A percentile compares a stretch with the other conserved stretches of the same genome.
Conservation (phyloP, 2,113 vertebrate species). For the Hippoglossus stenolepis region DNA sequence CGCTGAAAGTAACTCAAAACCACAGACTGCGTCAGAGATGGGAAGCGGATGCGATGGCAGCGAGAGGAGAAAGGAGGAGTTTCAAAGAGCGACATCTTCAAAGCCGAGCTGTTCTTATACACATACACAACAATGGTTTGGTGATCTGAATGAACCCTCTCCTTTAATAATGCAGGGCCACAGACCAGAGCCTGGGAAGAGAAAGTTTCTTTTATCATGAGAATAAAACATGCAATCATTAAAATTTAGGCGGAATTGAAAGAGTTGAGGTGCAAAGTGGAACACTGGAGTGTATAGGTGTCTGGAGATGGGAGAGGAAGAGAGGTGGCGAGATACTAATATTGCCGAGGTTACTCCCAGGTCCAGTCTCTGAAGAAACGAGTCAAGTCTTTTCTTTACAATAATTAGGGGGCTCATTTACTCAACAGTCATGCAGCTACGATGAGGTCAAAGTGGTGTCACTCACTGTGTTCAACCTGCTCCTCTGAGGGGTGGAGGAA, state of each 20-base stretch:
- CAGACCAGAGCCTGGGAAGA: neutral
- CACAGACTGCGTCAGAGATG: conserved; percentile 37
- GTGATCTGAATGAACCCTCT: conserved; percentile 1
- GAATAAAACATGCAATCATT: conserved; percentile 23
- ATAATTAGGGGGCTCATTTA: conserved; percentile 10
- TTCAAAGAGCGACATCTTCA: conserved; percentile 43
- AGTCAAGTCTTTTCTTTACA: neutral
- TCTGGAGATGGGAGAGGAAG: neutral
- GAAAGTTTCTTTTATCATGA: neutral
- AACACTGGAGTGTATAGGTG: neutral
- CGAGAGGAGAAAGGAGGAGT: conserved; percentile 20
- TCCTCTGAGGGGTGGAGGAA: neutral
- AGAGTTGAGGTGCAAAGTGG: neutral
- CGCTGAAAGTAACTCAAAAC: conserved; percentile 47
- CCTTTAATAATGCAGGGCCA: neutral
- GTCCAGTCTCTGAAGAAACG: neutral
- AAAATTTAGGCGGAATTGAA: neutral
- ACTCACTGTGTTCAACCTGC: neutral
- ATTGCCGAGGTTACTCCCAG: neutral
- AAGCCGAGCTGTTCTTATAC: neutral
- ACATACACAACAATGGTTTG: neutral
- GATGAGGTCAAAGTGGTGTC: conserved; percentile 1
- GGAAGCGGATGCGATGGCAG: conserved; percentile 35
- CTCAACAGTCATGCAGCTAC: neutral
- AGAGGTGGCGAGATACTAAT: neutral